A percentile compares a stretch with the other conserved stretches of the same genome.
Evolutionary conservation across 2,888 invertebrate species (phyloP).

Genomic region (Lissonota sp.): DNA sequence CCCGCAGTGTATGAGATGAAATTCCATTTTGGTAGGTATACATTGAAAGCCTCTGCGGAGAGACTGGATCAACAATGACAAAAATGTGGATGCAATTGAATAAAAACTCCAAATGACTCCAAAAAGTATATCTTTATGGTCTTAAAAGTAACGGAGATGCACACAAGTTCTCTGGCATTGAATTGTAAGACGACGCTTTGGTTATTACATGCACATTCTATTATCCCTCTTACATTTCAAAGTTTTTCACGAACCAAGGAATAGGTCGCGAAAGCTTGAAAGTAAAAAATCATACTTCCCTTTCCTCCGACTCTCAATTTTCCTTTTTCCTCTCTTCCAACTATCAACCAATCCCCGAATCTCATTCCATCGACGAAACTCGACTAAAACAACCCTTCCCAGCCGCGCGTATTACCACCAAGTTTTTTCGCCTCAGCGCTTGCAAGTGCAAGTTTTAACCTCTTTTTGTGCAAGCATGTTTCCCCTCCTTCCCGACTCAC

Average conservation of each 20-base stretch:
- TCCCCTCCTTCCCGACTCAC: too few relatives aligned
- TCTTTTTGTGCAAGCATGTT: constrained; percentile 5
- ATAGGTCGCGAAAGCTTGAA: background rate
- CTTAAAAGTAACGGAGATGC: too few relatives aligned
- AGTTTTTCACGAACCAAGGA: constrained; percentile 45
- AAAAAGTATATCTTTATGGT: too few relatives aligned
- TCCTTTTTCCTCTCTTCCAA: background rate
- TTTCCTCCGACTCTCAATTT: background rate
- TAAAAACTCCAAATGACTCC: too few relatives aligned
- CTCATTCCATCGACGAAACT: constrained; percentile 54
- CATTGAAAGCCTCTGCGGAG: constrained; percentile 69
- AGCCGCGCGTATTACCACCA: constrained; percentile 34
- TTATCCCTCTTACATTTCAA: constrained; percentile 71
- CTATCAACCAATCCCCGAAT: constrained; percentile 19
- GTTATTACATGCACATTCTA: constrained; percentile 81
- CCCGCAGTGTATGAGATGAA: constrained; percentile 73
- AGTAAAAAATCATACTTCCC: constrained; percentile 21
- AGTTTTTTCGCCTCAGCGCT: constrained; percentile 33
- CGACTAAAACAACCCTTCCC: constrained; percentile 45
- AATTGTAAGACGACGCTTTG: constrained; percentile 61
- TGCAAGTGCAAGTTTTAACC: constrained; percentile 50
- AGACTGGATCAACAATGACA: constrained; percentile 61
- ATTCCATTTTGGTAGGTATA: constrained; percentile 62
- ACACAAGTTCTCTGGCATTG: background rate
- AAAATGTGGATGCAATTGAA: too few relatives aligned